Base-by-base conservation (phyloP, 1,140 invertebrate genomes). In the Leptopilina boulardi region DNA sequence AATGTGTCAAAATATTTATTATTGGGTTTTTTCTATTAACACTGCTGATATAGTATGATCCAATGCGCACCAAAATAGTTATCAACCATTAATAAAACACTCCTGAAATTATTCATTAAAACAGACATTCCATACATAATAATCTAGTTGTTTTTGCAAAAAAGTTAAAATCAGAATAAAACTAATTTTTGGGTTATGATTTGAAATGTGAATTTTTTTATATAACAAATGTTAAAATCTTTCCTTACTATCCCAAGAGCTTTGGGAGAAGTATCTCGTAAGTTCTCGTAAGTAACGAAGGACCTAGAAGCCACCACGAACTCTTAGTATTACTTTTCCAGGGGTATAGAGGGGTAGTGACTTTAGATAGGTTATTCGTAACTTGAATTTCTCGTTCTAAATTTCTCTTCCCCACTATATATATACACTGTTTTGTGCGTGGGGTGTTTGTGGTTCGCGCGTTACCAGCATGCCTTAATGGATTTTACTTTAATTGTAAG, bases 401-500 rank as follows among this genome's bases (percentile, higher is more conserved):
- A 82, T 80, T 84, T 80, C 34, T 47, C 18, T 71, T 42, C 41
- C 10, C 34, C 34, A 38, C 34, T 18, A 71, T 42, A 3, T 18
- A 9, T 11, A 23, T 6, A 21, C 15, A 34, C 47, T 56, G 47
- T 74, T 74, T 73, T 42, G 71, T 66, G 75, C 74, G 71, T 72
- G 42, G 66, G 23, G 72, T 78, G 79, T 80, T 79, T 73, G 77
- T 30, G 81, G 79, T 80, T 83, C 51, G 38, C 70, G 74, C 75
- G 44, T 54, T 71, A 78, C 78, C 77, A 77, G 81, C 81, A 83
- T 80, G 82, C 83, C 86, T 88, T 90, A 90, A 90, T 89, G 87
- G 87, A 89, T 89, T 89, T 89, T 85, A 82, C 83, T 87, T 85
- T 89, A 90, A 90, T 88, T 88, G 86, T 89, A 86, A 89, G 87